Conservation (phyloP, 2,888 invertebrate genomes). For the Cosmopolites sordidus region DNA sequence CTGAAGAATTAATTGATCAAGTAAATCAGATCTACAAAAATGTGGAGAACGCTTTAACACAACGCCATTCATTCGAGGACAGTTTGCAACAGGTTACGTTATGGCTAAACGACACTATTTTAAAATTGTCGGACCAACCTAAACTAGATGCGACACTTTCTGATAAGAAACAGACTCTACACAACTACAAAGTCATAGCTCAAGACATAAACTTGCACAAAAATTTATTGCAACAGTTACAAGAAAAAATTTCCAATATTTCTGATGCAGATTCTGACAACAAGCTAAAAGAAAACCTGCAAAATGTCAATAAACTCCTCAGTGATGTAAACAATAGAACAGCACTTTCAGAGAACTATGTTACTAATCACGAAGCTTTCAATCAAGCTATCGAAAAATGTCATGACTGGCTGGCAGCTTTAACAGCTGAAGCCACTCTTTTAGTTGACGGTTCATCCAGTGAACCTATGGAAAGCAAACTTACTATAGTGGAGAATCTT, state of each 20-base stretch:
- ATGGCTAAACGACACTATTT: constrained; percentile 79
- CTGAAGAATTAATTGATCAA: constrained; percentile 80
- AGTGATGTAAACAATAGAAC: constrained; percentile 66
- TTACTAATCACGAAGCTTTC: constrained; percentile 77
- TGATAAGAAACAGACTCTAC: constrained; percentile 84
- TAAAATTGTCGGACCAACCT: constrained; percentile 66
- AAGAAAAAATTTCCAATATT: constrained; percentile 74
- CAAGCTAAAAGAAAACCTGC: constrained; percentile 68
- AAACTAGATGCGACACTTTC: constrained; percentile 75
- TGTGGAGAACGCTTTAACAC: constrained; percentile 83
- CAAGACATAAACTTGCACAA: constrained; percentile 86
- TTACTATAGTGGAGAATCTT: constrained; percentile 70
- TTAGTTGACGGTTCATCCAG: constrained; percentile 74
- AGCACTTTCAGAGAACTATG: constrained; percentile 63
- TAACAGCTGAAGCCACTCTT: constrained; percentile 73
- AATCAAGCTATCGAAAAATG: constrained; percentile 77
- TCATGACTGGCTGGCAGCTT: constrained; percentile 75
- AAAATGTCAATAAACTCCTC: constrained; percentile 65
- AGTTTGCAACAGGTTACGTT: constrained; percentile 82
- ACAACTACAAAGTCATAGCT: constrained; percentile 71
- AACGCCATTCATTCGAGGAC: constrained; percentile 90
- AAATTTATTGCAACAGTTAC: constrained; percentile 76
- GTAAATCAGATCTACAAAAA: constrained; percentile 81
- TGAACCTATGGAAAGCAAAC: constrained; percentile 72
- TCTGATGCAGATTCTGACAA: constrained; percentile 75